These are phyloP conservation scores for Mesorhabditis belari DNA, from an alignment of 2,888 invertebrate species.

Conservation along the genomic window DNA sequence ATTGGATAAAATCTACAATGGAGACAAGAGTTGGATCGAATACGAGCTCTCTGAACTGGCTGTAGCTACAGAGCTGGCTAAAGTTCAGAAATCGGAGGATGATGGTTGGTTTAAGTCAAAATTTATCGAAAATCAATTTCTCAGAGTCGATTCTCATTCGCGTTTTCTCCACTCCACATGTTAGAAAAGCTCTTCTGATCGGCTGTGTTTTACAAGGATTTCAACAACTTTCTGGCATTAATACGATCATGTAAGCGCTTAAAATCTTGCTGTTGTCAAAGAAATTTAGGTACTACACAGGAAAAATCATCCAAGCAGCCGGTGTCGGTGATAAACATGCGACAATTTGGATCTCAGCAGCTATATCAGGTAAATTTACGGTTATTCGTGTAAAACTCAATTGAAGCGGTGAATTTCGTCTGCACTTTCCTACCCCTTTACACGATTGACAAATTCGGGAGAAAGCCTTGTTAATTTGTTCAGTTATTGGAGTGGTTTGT, in stretches of 20 bases:
- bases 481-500: conserved; percentile 7
- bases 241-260: conserved; percentile 57
- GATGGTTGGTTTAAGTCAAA: conserved; percentile 1
- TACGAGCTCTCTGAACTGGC: conserved; percentile 36
- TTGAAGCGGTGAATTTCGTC: conserved; percentile 55
- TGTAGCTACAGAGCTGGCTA: conserved; percentile 19
- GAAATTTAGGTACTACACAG: conserved; percentile 58
- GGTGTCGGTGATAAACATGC: conserved; percentile 53
- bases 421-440: conserved; percentile 57
- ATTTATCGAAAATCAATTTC: background rate
- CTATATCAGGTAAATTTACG: conserved; percentile 49
- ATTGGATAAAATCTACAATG: conserved; percentile 30
- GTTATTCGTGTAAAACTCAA: background rate
- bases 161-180: conserved; percentile 34
- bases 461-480: conserved; percentile 47
- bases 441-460: conserved; percentile 57
- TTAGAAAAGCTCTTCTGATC: conserved; percentile 55
- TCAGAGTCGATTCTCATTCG: conserved; percentile 6
- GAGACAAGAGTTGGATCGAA: conserved; percentile 31
- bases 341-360: conserved; percentile 57
- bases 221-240: conserved; percentile 60
- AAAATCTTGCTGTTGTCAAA: background rate
- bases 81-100: conserved; percentile 10
- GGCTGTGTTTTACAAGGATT: conserved; percentile 59
- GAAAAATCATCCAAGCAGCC: conserved; percentile 58